These are phyloP conservation scores for Pelvicachromis taeniatus DNA, from an alignment of 2,113 vertebrate species.

Conservation along the genomic window DNA sequence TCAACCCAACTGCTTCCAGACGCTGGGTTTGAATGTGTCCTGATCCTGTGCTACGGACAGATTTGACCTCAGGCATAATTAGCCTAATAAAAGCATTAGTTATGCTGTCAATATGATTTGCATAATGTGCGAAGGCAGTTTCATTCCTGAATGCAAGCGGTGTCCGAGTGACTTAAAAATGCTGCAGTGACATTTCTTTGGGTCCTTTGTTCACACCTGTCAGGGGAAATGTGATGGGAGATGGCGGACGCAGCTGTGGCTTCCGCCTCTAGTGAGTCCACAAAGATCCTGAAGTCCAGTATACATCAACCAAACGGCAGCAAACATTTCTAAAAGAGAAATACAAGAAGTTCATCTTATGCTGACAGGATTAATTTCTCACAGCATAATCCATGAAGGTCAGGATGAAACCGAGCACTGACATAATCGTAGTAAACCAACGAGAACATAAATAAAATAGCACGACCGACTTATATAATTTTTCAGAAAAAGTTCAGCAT, in stretches of 20 bases:
- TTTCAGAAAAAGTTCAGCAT: neutral
- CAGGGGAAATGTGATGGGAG: constrained; percentile 54
- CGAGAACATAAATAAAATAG: neutral
- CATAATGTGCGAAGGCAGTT: constrained; percentile 62
- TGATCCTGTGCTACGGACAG: constrained; percentile 23
- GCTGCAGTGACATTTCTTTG: constrained; percentile 67
- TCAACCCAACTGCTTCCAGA: neutral
- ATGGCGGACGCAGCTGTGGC: constrained; percentile 56
- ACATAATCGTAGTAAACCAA: neutral
- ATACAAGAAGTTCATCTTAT: neutral
- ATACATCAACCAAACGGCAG: neutral
- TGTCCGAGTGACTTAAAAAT: constrained; percentile 53
- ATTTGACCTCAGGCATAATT: constrained; percentile 69
- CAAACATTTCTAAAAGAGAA: neutral
- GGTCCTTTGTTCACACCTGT: constrained; percentile 73
- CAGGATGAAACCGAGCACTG: neutral
- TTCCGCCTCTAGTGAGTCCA: constrained; percentile 32
- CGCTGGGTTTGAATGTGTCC: neutral
- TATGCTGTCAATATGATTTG: constrained; percentile 75
- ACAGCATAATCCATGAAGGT: neutral
- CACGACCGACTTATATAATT: neutral
- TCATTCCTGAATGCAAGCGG: constrained; percentile 39
- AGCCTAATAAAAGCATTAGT: constrained; percentile 72
- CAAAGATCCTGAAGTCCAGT: neutral
- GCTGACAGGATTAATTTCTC: constrained; percentile 2